A percentile compares a stretch with the other conserved stretches of the same genome.
Conservation (phyloP, 2,797 vertebrate species). For the Apodemus agrarius region DNA sequence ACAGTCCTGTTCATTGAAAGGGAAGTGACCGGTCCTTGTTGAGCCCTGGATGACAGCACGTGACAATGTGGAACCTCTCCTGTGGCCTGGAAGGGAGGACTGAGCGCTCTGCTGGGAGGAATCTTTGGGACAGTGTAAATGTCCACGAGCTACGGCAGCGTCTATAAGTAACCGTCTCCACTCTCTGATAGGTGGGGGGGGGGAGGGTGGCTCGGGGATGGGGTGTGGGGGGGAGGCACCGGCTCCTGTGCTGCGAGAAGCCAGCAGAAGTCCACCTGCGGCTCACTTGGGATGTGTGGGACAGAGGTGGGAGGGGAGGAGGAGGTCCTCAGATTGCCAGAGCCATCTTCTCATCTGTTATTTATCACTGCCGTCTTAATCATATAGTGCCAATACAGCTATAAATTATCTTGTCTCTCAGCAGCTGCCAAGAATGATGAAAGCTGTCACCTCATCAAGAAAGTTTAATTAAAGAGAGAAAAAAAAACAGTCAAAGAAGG, state of each 20-base stretch:
- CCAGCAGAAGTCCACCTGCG: not conserved
- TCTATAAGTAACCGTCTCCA: not conserved
- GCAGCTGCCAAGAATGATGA: constrained; percentile 80
- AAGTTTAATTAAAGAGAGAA: constrained; percentile 78
- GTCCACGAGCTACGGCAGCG: not conserved
- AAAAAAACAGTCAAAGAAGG: not conserved
- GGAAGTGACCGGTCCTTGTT: not conserved
- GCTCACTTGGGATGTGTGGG: not conserved
- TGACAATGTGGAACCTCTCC: not conserved
- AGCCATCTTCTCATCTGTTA: constrained; percentile 78
- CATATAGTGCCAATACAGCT: constrained; percentile 80
- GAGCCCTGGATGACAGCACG: not conserved
- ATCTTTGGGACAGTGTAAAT: not conserved
- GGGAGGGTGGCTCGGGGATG: too few species aligned
- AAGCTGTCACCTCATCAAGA: constrained; percentile 86
- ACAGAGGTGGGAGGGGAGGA: not conserved
- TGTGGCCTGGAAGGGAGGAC: not conserved
- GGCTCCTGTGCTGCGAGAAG: not conserved
- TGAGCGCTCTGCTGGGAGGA: not conserved
- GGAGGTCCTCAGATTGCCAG: constrained; percentile 67
- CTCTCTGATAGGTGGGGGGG: not conserved
- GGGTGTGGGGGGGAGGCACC: not conserved
- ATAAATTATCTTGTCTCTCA: constrained; percentile 86
- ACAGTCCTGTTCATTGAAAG: not conserved
- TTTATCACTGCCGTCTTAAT: constrained; percentile 82